These are phyloP conservation scores for Syngnathus rostellatus DNA, from an alignment of 2,797 vertebrate species.

Conservation along the genomic window DNA sequence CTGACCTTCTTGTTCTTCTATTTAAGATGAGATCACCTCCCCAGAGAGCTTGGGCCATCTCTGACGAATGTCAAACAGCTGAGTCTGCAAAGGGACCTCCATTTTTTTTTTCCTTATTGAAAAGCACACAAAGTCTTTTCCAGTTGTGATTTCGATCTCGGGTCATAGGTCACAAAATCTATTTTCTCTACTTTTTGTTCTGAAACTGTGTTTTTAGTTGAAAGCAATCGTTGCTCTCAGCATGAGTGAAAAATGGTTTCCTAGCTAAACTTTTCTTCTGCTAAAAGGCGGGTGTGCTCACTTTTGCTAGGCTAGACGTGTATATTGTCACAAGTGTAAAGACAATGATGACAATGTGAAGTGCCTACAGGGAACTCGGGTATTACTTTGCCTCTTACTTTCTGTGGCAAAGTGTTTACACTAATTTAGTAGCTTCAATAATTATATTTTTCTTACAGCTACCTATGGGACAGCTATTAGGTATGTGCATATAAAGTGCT, in stretches of 20 bases:
- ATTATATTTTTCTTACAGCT: neutral
- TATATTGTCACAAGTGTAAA: no score
- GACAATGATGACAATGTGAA: neutral
- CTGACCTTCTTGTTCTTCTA: constrained; percentile 46
- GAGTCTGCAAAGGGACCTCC: constrained; percentile 13
- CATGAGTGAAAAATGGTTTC: no score
- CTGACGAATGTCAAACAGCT: constrained; percentile 44
- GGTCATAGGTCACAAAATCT: neutral
- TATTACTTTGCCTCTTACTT: neutral
- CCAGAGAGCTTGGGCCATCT: constrained; percentile 29
- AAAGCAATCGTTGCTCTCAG: no score
- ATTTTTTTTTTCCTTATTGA: constrained; percentile 18
- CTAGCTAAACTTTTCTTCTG: no score
- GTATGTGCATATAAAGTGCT: constrained; percentile 5
- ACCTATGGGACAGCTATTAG: neutral
- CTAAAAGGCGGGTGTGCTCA: no score
- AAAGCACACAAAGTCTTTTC: constrained; percentile 14
- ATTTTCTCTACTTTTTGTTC: no score
- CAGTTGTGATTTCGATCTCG: no score
- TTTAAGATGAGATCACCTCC: constrained; percentile 54
- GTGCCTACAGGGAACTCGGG: neutral
- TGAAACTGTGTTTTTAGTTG: no score
- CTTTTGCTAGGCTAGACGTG: no score
- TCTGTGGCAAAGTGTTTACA: neutral
- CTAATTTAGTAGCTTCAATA: neutral